A percentile compares a stretch with the other conserved stretches of the same genome.
Conservation (phyloP, 2,888 invertebrate species). For the Eupithecia exiguata region DNA sequence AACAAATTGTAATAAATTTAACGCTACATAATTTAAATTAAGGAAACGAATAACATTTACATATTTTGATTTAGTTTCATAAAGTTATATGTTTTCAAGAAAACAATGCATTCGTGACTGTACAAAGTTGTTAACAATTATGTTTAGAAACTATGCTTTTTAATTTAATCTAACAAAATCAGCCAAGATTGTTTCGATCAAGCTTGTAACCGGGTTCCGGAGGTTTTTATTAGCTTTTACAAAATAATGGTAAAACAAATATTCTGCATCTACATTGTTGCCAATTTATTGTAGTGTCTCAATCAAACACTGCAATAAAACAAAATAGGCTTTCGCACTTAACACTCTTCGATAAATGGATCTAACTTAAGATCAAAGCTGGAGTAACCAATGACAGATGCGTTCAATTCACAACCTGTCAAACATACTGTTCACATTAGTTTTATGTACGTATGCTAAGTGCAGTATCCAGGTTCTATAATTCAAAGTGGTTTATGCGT, state of each 20-base stretch:
- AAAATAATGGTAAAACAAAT: background rate
- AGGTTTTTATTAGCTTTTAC: background rate
- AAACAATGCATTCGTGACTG: background rate
- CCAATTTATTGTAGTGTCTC: background rate
- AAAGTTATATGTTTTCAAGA: background rate
- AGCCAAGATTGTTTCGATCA: background rate
- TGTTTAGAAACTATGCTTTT: background rate
- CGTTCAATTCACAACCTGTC: background rate
- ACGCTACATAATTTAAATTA: background rate
- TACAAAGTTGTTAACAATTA: background rate
- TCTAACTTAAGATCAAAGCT: slow-evolving; percentile 12
- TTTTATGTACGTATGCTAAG: background rate
- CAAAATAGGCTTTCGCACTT: slow-evolving; percentile 2
- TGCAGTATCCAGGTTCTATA: background rate
- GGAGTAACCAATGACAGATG: background rate
- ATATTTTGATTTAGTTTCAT: background rate
- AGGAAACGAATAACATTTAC: background rate
- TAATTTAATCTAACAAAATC: background rate
- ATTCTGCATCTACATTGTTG: background rate
- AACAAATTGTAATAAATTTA: background rate
- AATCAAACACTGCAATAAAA: background rate
- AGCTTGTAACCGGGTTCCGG: background rate
- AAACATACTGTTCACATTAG: background rate
- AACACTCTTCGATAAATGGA: slow-evolving; percentile 1
- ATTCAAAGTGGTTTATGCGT: background rate